Conservation (phyloP, 1,140 invertebrate species). For the Leptinotarsa undecemlineata region DNA sequence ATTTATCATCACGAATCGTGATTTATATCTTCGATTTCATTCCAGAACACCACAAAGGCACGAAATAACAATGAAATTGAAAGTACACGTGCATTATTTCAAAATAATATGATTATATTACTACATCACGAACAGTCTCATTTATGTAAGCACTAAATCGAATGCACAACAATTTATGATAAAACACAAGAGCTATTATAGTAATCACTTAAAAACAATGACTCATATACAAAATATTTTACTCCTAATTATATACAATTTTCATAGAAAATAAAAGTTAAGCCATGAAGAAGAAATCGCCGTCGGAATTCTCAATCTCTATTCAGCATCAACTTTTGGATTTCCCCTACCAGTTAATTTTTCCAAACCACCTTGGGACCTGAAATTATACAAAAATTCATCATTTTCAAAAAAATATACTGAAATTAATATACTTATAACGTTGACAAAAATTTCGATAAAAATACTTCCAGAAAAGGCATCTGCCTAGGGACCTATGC, state of each 20-base stretch:
- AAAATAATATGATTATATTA: background rate
- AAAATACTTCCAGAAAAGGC: no score
- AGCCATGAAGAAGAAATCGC: background rate
- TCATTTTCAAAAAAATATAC: no score
- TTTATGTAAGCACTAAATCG: background rate
- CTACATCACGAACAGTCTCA: background rate
- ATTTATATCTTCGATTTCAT: no score
- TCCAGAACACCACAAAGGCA: no score
- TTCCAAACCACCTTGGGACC: conserved; percentile 49
- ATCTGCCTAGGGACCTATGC: no score
- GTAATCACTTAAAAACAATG: conserved; percentile 3
- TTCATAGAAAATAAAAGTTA: conserved; percentile 28
- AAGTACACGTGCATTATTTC: no score
- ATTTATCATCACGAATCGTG: no score
- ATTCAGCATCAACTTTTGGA: conserved; percentile 46
- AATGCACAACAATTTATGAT: background rate
- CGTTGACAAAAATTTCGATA: no score
- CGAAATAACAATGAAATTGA: no score
- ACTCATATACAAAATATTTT: background rate
- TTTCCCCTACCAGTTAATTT: conserved; percentile 49
- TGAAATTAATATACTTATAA: no score
- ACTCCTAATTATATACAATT: conserved; percentile 29
- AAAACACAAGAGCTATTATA: background rate
- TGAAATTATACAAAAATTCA: conserved; percentile 43
- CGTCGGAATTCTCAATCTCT: background rate